Base-by-base conservation (phyloP, 2,113 vertebrate genomes). In the Phoxinus phoxinus region DNA sequence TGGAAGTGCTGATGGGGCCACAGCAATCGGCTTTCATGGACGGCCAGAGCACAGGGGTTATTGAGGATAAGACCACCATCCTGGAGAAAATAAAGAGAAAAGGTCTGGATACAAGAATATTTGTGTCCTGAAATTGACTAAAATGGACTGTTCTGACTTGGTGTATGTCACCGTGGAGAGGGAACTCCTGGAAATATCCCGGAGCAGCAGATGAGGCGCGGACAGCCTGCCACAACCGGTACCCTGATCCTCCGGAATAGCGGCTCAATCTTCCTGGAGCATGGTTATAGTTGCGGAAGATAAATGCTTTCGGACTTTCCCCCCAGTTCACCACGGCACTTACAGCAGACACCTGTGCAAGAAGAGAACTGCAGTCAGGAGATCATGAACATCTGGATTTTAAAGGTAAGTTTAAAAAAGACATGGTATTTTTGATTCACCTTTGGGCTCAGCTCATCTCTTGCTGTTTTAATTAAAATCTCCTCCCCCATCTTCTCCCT, bases 321-420 rank as follows among this genome's bases (percentile, higher is more conserved):
- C 95, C 94, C 93, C 93, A 94, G 85, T 95, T 95, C 30, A 95
- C 94, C 84, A 95, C 94, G 0, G 94, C 92, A 53, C 94, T 94
- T 65, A 95, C 94, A 3, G 94, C 95, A 84, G 94, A 94, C 71
- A 95, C 94, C 94, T 95, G 59, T 13, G 51, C 25, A 73, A 56
- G 81, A 3, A 83, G 37, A 41, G 19, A 63, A 37, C 25, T 1
- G 12, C 15, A 30, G 44, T 51, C 53, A 59, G 53, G 6, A 65
- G 15, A 27, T 75, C 15, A 10, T 4, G 6, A 76, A 71, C 79
- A 25, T 12, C 74, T 27, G 77, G 27, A 48, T 41, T 19, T 27
- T 56, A 35, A 44, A 37, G 32, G 27, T 32, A 1, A 7, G 15
- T 67, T 67, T 67, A 7, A 53, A 27, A 65, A 69, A 65, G 9